Percentiles rank a stretch among this genome's conserved stretches.
phyloP scores from a whole-genome alignment of 2,113 vertebrate species.

The Pterocles gutturalis region DNA sequence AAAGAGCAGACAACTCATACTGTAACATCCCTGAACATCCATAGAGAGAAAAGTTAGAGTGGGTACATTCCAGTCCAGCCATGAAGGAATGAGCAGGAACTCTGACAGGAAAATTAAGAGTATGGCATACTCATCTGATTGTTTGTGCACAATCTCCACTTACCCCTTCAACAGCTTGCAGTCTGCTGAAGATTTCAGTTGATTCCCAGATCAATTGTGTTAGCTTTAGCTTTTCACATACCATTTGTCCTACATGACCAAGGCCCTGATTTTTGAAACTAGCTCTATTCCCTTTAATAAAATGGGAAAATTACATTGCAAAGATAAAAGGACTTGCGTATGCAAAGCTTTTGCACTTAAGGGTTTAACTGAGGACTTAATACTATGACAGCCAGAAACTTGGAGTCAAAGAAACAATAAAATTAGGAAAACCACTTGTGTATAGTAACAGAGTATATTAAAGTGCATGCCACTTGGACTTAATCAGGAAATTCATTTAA shows the following conservation, averaged over 20 bases:
- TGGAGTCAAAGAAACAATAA: not conserved
- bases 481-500: constrained; percentile 54
- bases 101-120: not conserved
- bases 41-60: not conserved
- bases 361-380: not conserved
- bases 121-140: not conserved
- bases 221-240: not conserved
- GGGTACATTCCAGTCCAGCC: not conserved
- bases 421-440: not conserved
- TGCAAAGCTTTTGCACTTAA: not conserved
- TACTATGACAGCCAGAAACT: not conserved
- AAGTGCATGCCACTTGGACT: constrained; percentile 33
- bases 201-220: not conserved
- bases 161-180: not conserved
- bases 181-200: not conserved
- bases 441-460: not conserved
- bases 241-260: not conserved
- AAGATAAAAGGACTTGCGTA: not conserved
- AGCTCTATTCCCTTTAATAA: not conserved
- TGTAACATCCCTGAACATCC: not conserved
- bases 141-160: not conserved
- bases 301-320: not conserved
- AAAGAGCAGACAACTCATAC: not conserved
- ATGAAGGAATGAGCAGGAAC: not conserved
- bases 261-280: not conserved